Base-by-base conservation (phyloP, 2,113 vertebrate genomes). In the Nannobrachium achirus region DNA sequence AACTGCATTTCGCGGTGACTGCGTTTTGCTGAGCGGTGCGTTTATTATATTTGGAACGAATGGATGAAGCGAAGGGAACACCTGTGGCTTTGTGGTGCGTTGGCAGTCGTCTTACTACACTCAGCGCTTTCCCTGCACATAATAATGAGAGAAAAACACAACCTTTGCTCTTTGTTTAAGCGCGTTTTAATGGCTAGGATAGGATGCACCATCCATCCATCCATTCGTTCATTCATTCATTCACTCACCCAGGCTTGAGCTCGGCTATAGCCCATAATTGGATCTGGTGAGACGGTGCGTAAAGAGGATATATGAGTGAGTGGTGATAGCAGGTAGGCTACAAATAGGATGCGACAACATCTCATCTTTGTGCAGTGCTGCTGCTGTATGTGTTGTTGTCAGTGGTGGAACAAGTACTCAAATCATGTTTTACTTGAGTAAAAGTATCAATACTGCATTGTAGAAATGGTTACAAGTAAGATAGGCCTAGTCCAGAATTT, bases 271-370 rank as follows among this genome's bases (percentile, higher is more conserved):
- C 11, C 38, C 60, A 60, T 89, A 88, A 87, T 86, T 83, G 86
- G 87, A 89, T 89, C 52, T 46, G 75, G 46, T 44, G 8, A 80
- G 8, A 80, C 69, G 71, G 75, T 65, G 82, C 76, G 81, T 81
- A 87, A 89, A 90, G 80, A 82, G 86, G 81, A 87, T 83, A 74
- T n/a, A n/a, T n/a, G n/a, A n/a, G n/a, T 48, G 62, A 70, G 67
- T 14, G 49, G 77, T 75, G 77, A 61, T 79, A 8, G 72, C 42
- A 69, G 72, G 66, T 59, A 11, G n/a, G 63, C 71, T 74, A 45
- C 57, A 56, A 71, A 70, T 65, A 44, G 75, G 78, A 73, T 56
- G 73, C 58, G 53, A n/a, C 42, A 18, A 55, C 53, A 39, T 45
- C 57, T 63, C 53, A 39, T 45, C 57, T 63, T n/a, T 42, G 40